Evolutionary conservation across 2,888 invertebrate genomes (phyloP).

Genomic region (Epinotia ramella): DNA sequence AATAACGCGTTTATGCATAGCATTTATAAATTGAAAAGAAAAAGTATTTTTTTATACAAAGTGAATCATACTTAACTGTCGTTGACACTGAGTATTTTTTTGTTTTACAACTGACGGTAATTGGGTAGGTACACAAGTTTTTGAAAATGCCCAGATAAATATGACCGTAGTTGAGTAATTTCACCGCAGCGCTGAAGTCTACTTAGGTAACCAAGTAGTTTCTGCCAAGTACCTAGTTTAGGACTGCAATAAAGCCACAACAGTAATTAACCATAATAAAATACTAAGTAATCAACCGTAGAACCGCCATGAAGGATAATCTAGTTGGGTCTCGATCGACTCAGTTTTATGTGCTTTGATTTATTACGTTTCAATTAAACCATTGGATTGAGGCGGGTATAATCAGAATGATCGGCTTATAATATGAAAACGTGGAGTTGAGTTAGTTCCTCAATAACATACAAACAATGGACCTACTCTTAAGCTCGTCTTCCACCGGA

Average conservation of each 20-base stretch:
- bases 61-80: too few relatives aligned
- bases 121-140: too few relatives aligned
- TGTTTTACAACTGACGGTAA: too few relatives aligned
- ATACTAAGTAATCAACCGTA: neutral
- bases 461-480: too few relatives aligned
- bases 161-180: neutral
- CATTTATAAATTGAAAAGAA: too few relatives aligned
- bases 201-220: neutral
- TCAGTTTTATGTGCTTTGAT: neutral
- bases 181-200: neutral
- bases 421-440: too few relatives aligned
- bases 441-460: too few relatives aligned
- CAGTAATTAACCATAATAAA: constrained; percentile 7
- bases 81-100: too few relatives aligned
- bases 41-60: too few relatives aligned
- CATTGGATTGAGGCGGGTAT: neutral
- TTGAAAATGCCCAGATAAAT: neutral
- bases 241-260: neutral
- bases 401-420: neutral
- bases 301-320: neutral
- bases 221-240: neutral
- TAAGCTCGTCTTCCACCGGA: too few relatives aligned
- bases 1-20: too few relatives aligned
- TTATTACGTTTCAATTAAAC: constrained; percentile 8
- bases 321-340: constrained; percentile 10